Evolutionary conservation across 2,888 invertebrate genomes (phyloP).

Genomic region (Chrysolina haemoptera): DNA sequence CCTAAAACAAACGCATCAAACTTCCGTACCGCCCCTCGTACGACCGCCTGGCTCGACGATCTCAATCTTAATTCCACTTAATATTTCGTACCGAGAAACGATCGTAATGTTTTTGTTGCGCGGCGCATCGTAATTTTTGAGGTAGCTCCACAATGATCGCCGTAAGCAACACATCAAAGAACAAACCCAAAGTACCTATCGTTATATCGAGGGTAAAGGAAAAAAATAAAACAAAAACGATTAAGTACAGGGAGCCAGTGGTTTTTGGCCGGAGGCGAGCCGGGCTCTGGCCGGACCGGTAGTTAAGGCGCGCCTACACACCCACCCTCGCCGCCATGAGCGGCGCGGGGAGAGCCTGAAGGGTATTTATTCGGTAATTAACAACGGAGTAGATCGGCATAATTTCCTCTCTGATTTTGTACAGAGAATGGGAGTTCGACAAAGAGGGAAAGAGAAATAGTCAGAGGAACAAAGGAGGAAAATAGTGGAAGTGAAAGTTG

Average conservation of each 20-base stretch:
- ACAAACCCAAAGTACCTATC: constrained; percentile 53
- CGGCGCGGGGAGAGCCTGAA: constrained; percentile 17
- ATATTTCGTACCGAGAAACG: constrained; percentile 49
- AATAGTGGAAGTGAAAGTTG: too few species aligned
- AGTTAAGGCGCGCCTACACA: constrained; percentile 64
- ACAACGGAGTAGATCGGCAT: too few species aligned
- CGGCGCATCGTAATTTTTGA: constrained; percentile 53
- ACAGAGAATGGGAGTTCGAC: too few species aligned
- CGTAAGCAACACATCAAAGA: constrained; percentile 54
- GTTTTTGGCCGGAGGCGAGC: constrained; percentile 57
- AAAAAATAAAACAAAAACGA: constrained; percentile 57
- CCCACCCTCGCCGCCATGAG: constrained; percentile 59
- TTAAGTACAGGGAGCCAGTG: constrained; percentile 64
- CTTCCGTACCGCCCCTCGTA: constrained; percentile 21
- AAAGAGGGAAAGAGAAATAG: too few species aligned
- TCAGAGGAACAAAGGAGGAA: too few species aligned
- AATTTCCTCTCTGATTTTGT: too few species aligned
- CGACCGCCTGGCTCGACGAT: constrained; percentile 37
- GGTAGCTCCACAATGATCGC: constrained; percentile 55
- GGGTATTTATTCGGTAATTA: constrained; percentile 1
- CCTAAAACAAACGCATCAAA: not conserved
- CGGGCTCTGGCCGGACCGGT: constrained; percentile 61
- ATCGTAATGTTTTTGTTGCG: constrained; percentile 48
- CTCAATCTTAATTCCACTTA: constrained; percentile 50
- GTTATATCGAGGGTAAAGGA: constrained; percentile 51